Percentiles rank a stretch among this genome's conserved stretches.
Evolutionary conservation across 2,113 vertebrate species (phyloP).

Genomic region (Microtus montanus): DNA sequence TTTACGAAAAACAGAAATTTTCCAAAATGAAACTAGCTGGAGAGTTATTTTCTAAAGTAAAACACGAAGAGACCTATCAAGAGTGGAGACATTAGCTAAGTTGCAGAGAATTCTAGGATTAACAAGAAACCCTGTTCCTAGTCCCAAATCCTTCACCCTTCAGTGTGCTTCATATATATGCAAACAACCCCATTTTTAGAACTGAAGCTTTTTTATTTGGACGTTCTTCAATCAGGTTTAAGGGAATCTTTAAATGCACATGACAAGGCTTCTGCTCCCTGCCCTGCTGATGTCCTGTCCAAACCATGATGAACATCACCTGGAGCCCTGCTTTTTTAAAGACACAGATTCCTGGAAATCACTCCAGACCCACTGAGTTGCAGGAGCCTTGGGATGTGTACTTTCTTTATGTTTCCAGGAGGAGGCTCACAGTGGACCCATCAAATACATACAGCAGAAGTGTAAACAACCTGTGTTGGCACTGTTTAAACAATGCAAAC

Average conservation of each 20-base stretch:
- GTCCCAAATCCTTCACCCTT: background rate
- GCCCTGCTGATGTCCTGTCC: too few relatives aligned
- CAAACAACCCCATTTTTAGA: background rate
- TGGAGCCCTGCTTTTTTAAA: background rate
- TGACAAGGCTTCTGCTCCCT: background rate
- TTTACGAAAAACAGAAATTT: conserved; percentile 44
- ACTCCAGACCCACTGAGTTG: background rate
- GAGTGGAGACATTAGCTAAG: background rate
- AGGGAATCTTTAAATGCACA: background rate
- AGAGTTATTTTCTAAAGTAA: background rate
- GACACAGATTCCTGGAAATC: background rate
- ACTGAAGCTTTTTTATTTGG: background rate
- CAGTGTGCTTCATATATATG: background rate
- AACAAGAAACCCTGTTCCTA: background rate
- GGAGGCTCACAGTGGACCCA: background rate
- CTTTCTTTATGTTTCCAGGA: background rate
- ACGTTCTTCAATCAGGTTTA: background rate
- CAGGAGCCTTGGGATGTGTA: background rate
- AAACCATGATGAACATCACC: fast-evolving
- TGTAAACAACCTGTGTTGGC: background rate
- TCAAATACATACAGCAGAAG: background rate
- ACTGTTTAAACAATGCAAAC: background rate
- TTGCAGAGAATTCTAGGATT: background rate
- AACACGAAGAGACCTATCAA: background rate
- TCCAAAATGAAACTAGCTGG: conserved; percentile 3